phyloP scores from a whole-genome alignment of 1,140 invertebrate genomes.

The Bursaphelenchus mucronatus region DNA sequence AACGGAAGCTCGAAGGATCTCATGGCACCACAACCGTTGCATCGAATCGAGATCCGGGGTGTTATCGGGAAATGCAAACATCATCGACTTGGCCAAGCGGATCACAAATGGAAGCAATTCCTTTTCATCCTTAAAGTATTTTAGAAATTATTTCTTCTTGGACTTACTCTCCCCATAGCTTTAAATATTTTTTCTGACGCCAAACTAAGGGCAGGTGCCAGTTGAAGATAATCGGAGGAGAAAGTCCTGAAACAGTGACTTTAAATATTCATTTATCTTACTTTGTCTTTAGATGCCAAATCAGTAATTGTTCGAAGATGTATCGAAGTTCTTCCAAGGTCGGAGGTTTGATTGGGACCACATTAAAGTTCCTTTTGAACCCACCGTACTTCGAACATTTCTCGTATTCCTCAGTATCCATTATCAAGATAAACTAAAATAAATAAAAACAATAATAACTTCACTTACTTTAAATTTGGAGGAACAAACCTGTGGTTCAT shows the following conservation, averaged over 20 bases:
- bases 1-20: conserved; percentile 26
- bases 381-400: conserved; percentile 26
- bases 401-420: conserved; percentile 25
- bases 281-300: conserved; percentile 38
- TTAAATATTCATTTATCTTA: background rate
- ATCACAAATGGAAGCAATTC: conserved; percentile 25
- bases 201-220: conserved; percentile 23
- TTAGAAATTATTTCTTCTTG: background rate
- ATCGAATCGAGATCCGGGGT: conserved; percentile 36
- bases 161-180: conserved; percentile 20
- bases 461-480: background rate
- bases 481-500: conserved; percentile 16
- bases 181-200: conserved; percentile 26
- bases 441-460: background rate
- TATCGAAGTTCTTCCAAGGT: background rate
- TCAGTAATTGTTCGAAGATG: conserved; percentile 30
- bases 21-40: conserved; percentile 30
- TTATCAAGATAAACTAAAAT: conserved; percentile 37
- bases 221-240: conserved; percentile 29
- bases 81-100: conserved; percentile 23
- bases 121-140: conserved; percentile 2
- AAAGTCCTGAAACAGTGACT: conserved; percentile 24
- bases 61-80: conserved; percentile 36
- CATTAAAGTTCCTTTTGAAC: conserved; percentile 25
- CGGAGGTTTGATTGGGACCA: conserved; percentile 21